phyloP scores from a whole-genome alignment of 1,140 invertebrate genomes.

The Bombus superbus region DNA sequence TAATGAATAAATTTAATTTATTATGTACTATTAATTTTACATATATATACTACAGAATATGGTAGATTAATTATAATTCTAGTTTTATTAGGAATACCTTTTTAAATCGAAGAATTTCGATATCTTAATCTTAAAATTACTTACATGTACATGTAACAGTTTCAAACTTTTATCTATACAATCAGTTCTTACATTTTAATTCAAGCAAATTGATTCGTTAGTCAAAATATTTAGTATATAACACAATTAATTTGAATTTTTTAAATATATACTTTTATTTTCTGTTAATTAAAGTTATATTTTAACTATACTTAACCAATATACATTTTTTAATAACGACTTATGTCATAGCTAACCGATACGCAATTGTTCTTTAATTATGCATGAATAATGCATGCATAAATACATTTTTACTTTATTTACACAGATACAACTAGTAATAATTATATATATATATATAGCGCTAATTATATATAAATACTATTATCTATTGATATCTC shows the following conservation, averaged over 20 bases:
- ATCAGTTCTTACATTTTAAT: background rate
- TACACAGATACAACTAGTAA: background rate
- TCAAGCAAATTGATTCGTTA: background rate
- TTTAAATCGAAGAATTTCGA: background rate
- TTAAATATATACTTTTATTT: background rate
- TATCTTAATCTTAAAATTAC: constrained; percentile 1
- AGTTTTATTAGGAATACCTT: background rate
- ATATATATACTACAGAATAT: background rate
- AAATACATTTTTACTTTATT: background rate
- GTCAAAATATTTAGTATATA: background rate
- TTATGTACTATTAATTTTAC: background rate
- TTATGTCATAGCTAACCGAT: background rate
- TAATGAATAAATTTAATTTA: background rate
- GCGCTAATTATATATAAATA: background rate
- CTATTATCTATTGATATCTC: too few relatives aligned
- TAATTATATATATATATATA: background rate
- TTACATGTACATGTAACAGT: background rate
- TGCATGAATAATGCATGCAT: background rate
- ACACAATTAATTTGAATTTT: background rate
- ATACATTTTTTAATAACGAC: background rate
- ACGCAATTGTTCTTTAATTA: background rate
- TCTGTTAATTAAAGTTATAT: background rate
- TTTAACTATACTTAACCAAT: background rate
- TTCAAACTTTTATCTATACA: background rate
- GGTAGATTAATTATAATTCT: background rate